Percentiles rank a stretch among this genome's conserved stretches.
phyloP scores from a whole-genome alignment of 2,113 vertebrate species.

The Pedetes capensis region DNA sequence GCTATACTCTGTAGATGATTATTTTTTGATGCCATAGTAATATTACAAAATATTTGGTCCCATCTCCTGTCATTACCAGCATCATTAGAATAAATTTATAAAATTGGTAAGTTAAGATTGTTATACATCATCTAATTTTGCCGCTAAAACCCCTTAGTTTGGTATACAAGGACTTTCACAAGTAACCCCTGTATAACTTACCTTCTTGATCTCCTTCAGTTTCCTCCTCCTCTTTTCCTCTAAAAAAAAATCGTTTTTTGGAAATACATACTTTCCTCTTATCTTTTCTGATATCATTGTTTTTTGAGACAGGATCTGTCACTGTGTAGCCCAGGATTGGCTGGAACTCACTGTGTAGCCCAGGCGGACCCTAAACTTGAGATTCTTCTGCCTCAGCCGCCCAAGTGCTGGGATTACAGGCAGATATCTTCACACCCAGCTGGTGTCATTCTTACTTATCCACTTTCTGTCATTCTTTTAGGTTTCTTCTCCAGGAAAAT shows the following conservation, averaged over 20 bases:
- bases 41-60: neutral
- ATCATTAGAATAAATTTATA: conserved; percentile 5
- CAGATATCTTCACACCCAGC: too few species aligned
- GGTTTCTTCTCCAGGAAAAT: neutral
- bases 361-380: too few species aligned
- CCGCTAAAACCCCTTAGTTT: neutral
- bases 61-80: neutral
- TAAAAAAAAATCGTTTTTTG: neutral
- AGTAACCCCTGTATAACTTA: too few species aligned
- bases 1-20: neutral
- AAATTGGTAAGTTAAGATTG: neutral
- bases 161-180: neutral
- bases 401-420: too few species aligned
- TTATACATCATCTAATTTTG: neutral
- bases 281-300: neutral
- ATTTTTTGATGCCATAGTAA: neutral
- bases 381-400: too few species aligned
- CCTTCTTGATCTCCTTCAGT: too few species aligned
- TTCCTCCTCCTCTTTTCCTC: neutral
- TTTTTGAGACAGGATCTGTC: too few species aligned
- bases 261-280: neutral
- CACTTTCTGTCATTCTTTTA: neutral
- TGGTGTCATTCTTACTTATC: neutral
- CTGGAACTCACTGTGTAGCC: too few species aligned
- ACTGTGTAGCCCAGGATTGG: too few species aligned